These are phyloP conservation scores for Calephelis perditalis DNA, from an alignment of 2,888 invertebrate genomes.

Conservation along the genomic window DNA sequence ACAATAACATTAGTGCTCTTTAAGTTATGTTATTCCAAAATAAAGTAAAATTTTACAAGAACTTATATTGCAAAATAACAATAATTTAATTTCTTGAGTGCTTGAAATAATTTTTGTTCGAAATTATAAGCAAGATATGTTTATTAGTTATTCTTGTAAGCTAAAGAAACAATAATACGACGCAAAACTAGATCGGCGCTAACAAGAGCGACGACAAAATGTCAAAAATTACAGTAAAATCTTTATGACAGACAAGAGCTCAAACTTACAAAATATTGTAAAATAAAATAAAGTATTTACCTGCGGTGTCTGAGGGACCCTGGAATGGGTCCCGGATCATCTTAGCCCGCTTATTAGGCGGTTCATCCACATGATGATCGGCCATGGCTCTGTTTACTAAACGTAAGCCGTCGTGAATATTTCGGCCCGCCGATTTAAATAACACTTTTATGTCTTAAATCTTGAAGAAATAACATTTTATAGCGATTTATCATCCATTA, in stretches of 20 bases:
- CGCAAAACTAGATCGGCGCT: slow-evolving; percentile 73
- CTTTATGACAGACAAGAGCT: slow-evolving; percentile 65
- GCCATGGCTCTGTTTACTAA: slow-evolving; percentile 90
- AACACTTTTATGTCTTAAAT: slow-evolving; percentile 75
- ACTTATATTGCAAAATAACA: background rate
- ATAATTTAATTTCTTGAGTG: background rate
- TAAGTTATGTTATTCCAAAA: background rate
- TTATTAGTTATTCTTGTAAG: slow-evolving; percentile 14
- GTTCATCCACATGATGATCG: slow-evolving; percentile 96
- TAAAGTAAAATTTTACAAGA: background rate
- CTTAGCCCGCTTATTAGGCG: slow-evolving; percentile 97
- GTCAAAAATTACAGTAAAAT: slow-evolving; percentile 67
- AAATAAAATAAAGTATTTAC: slow-evolving; percentile 78
- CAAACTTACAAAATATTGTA: slow-evolving; percentile 51
- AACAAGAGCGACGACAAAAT: slow-evolving; percentile 67
- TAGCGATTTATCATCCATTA: slow-evolving; percentile 74
- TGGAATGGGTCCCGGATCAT: slow-evolving; percentile 90
- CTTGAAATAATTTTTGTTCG: background rate
- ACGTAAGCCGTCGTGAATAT: slow-evolving; percentile 81
- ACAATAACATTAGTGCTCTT: no score
- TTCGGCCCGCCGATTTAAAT: slow-evolving; percentile 79
- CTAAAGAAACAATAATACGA: slow-evolving; percentile 60
- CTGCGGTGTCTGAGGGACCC: slow-evolving; percentile 88
- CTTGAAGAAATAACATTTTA: slow-evolving; percentile 75
- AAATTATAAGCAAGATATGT: slow-evolving; percentile 1